Base-by-base conservation (phyloP, 2,888 invertebrate genomes). In the Stenurella melanura region DNA sequence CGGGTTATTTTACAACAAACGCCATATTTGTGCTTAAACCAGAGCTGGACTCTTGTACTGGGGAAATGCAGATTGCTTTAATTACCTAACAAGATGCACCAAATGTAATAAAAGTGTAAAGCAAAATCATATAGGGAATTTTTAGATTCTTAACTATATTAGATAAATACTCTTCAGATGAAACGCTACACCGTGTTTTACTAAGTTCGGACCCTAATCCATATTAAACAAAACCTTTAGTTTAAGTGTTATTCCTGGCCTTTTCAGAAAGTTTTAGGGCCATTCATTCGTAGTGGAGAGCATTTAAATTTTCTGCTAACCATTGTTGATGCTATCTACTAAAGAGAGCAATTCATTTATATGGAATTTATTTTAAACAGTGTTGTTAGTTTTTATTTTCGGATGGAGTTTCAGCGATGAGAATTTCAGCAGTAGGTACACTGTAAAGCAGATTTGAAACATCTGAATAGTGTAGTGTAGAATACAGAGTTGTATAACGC, bases 301-400 rank as follows among this genome's bases (percentile, higher is more conserved):
- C 42, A 42, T 42, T 42, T 42, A 42, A 42, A 42, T 42, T 42
- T 38, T 42, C 42, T 42, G 42, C 42, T 42, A 42, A 42, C 42
- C 11, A 42, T 42, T 42, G 6, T 12, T 15, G 4, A 42, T 42
- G 12, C 42, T 42, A 42, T 42, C 42, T 42, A 42, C 15, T 42
- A 42, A 42, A 42, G 42, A 42, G 42, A 42, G 42, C 42, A 42
- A 42, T 42, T 15, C 42, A 42, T 42, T 42, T 42, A 42, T 42
- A 12, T 42, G 2, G 15, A 42, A 42, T 42, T 42, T 42, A 42
- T 42, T 42, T 42, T 7, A 42, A 42, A 42, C 42, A 42, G 12
- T 42, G 42, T 42, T 42, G 42, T 1, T 42, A 15, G 15, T 42
- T 42, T 12, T 12, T 42, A 42, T 34, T 34, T 34, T 9, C 7